Percentiles rank a stretch among this genome's conserved stretches.
These are phyloP conservation scores for Staurois parvus DNA, from an alignment of 2,797 vertebrate species.

Conservation along the genomic window DNA sequence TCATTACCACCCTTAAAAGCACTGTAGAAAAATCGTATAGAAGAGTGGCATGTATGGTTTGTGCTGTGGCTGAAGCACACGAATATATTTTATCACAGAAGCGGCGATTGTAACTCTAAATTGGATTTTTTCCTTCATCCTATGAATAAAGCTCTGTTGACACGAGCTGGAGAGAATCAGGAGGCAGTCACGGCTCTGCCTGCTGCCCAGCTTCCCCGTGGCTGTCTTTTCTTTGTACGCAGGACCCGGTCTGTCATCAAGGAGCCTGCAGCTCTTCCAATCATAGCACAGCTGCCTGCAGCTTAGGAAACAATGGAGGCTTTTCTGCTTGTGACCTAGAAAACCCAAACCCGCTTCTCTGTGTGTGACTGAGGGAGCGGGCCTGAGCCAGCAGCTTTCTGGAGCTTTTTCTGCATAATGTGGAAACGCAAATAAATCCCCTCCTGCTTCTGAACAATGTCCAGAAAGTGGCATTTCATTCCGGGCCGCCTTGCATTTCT, in stretches of 20 bases:
- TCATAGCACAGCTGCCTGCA: slow-evolving; percentile 51
- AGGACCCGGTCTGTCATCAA: slow-evolving; percentile 43
- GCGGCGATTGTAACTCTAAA: slow-evolving; percentile 10
- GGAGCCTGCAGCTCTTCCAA: slow-evolving; percentile 55
- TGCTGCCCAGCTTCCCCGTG: slow-evolving; percentile 26
- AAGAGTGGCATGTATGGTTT: not conserved
- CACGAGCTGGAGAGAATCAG: slow-evolving; percentile 31
- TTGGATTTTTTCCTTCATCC: slow-evolving; percentile 27
- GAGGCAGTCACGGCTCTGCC: slow-evolving; percentile 11
- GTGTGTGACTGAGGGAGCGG: slow-evolving; percentile 51
- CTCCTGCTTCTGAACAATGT: slow-evolving; percentile 21
- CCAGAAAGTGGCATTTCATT: slow-evolving; percentile 21
- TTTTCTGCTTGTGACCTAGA: slow-evolving; percentile 62
- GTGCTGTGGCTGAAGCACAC: not conserved
- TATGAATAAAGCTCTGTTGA: slow-evolving; percentile 41
- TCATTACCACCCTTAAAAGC: too few relatives aligned
- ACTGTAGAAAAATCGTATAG: not conserved
- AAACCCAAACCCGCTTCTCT: slow-evolving; percentile 48
- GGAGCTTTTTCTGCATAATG: slow-evolving; percentile 43
- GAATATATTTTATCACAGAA: not conserved
- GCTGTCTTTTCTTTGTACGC: slow-evolving; percentile 47
- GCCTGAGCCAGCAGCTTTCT: slow-evolving; percentile 41
- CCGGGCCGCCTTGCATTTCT: slow-evolving; percentile 15
- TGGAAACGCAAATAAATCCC: slow-evolving; percentile 27
- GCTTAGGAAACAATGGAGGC: slow-evolving; percentile 52